phyloP scores from a whole-genome alignment of 2,797 vertebrate genomes.

The Pangasius macronema region DNA sequence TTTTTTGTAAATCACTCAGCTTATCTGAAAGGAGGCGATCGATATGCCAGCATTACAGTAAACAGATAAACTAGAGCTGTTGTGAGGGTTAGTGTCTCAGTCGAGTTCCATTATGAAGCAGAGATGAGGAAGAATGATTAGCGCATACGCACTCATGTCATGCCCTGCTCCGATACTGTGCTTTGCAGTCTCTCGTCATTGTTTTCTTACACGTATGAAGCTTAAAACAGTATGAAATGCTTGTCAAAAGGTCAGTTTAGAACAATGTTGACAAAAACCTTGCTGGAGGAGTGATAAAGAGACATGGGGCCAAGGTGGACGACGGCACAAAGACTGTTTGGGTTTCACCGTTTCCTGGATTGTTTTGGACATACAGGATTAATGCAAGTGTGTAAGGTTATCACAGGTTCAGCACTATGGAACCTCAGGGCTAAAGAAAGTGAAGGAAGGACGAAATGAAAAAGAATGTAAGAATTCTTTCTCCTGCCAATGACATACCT shows the following conservation, averaged over 20 bases:
- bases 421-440: constrained; percentile 15
- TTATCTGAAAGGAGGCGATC: constrained; percentile 80
- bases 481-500: background rate
- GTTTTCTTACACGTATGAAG: constrained; percentile 9
- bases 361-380: constrained; percentile 41
- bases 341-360: constrained; percentile 28
- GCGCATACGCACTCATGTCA: constrained; percentile 57
- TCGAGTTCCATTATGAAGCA: constrained; percentile 72
- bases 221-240: background rate
- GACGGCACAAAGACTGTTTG: constrained; percentile 23
- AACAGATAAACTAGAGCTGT: constrained; percentile 78
- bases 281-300: background rate
- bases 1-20: constrained; percentile 79
- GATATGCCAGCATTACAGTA: constrained; percentile 77
- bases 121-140: constrained; percentile 76
- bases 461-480: background rate
- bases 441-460: background rate
- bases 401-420: constrained; percentile 48
- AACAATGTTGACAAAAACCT: background rate
- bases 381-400: constrained; percentile 52
- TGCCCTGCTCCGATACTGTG: constrained; percentile 56
- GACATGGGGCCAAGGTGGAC: background rate
- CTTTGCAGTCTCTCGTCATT: constrained; percentile 61
- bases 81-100: constrained; percentile 64
- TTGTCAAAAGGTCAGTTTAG: background rate